Base-by-base conservation (phyloP, 2,113 vertebrate species). In the Tyrannus savana region DNA sequence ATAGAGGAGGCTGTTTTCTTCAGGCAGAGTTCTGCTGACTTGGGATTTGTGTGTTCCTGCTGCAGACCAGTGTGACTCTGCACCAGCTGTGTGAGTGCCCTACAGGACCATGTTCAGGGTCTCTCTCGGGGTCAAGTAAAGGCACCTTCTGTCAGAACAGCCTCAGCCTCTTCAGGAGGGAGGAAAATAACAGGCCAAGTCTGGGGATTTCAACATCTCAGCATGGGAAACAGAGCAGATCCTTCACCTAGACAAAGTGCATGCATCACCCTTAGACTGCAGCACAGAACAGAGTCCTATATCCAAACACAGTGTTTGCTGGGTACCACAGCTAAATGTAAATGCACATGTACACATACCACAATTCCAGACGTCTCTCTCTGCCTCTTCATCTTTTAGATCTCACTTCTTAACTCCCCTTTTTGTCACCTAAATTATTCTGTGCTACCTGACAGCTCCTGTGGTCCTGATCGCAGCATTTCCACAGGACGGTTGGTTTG, bases 41-140 rank as follows among this genome's bases (percentile, higher is more conserved):
- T 71, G 30, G 30, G 73, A 42, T 90, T 77, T 81, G 5, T 67
- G 39, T 39, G 16, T 27, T 73, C 7, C 22, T 42, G 4, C 66
- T 59, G 49, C 55, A 90, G 62, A 63, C 19, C 21, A 55, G 39
- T 3, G 14, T 69, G 46, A 52, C 19, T 68, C 41, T 17, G 10
- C 39, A 41, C n/a, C 24, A 49, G 6, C 13, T 56, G 14, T 27
- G 18, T 39, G n/a, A 83, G 53, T 66, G 25, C 30, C 21, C 25
- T 33, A 3, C 12, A n/a, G 31, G 9, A 64, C 47, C n/a, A 47
- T 46, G 13, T 56, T 77, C 3, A 1, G 21, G 5, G 21, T 71
- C 19, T 31, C 35, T 86, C 8, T 30, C 15, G 24, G 6, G 12
- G 10, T 44, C 0, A 0, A 69, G 23, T 8, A 69, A 56, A 62